Percentiles rank a stretch among this genome's conserved stretches.
Conservation (phyloP, 2,888 invertebrate genomes). For the Prostheceraeus crozeri region DNA sequence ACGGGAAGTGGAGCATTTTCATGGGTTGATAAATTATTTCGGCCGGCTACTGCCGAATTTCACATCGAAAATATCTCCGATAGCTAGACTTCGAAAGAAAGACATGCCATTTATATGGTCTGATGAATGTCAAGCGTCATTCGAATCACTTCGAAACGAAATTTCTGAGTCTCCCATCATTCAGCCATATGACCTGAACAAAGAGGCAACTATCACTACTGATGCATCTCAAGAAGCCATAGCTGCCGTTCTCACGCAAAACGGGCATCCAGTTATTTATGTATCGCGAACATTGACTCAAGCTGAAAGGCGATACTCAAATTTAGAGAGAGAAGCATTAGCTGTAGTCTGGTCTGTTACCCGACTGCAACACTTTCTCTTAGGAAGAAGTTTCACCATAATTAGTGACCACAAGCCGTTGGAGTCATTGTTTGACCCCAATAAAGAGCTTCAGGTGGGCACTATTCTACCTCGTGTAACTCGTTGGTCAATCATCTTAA, state of each 20-base stretch:
- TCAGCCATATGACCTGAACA: slow-evolving; percentile 30
- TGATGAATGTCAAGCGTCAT: slow-evolving; percentile 18
- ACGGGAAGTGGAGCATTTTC: slow-evolving; percentile 30
- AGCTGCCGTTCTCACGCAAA: slow-evolving; percentile 23
- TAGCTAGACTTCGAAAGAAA: slow-evolving; percentile 4
- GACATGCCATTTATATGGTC: slow-evolving; percentile 15
- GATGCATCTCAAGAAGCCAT: slow-evolving; percentile 36
- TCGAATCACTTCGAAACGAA: slow-evolving; percentile 11
- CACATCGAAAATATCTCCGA: slow-evolving; percentile 27
- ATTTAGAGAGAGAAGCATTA: slow-evolving; percentile 36
- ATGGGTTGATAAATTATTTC: slow-evolving; percentile 24
- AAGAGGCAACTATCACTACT: slow-evolving; percentile 26
- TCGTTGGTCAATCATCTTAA: slow-evolving; percentile 29
- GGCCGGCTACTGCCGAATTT: slow-evolving; percentile 7
- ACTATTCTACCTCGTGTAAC: slow-evolving; percentile 29
- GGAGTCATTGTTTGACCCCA: slow-evolving; percentile 17
- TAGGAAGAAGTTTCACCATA: slow-evolving; percentile 30
- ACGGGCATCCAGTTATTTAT: slow-evolving; percentile 36
- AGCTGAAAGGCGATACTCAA: slow-evolving; percentile 31
- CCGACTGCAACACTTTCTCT: slow-evolving; percentile 32
- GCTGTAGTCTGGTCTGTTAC: slow-evolving; percentile 30
- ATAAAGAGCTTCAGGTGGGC: neutral
- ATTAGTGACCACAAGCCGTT: slow-evolving; percentile 31
- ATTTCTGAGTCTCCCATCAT: slow-evolving; percentile 32
- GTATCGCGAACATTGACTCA: slow-evolving; percentile 29